Evolutionary conservation across 1,140 invertebrate species (phyloP), one percentile per base, ranked within the genome.

Genomic region (Venustaconcha ellipsiformis): DNA sequence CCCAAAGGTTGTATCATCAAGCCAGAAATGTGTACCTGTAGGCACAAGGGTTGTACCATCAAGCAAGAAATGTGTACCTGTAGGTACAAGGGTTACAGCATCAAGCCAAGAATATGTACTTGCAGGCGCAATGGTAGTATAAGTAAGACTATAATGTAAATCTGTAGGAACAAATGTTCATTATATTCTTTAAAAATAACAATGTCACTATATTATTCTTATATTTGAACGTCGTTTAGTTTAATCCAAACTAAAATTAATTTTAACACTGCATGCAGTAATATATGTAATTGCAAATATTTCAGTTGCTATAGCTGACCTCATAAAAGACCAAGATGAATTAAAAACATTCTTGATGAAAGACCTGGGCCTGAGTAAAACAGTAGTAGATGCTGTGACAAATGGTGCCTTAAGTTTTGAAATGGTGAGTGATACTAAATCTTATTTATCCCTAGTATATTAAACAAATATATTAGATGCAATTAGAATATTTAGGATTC

Each of bases 251-350:
- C 37, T 48, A 48, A 48, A 48, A 48, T 30, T 48, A 48, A 48
- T 8, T 48, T 48, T 48, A 48, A 48, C 11, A 48, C 0, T 48
- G 4, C 37, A 48, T 11, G 37, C 37, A 48, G 11, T 48, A 71
- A 57, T 57, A 17, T 11, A 30, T 14, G 48, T n/a, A 55, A n/a
- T n/a, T 58, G 58, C 55, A 12, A 63, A 63, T 37, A 63, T 80
- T 80, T 48, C 81, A 87, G 87, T 86, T 59, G 57, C 78, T 20
- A 78, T 88, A 5, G 79, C 72, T 23, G 82, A 86, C 66, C 65
- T 88, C 17, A 37, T 84, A 30, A 84, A 84, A 58, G 74, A 85
- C 37, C 69, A 79, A 18, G 70, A 23, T 14, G 65, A 55, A 0
- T 78, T 86, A 26, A 71, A 68, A 11, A 56, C 74, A 8, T 86